Percentiles rank a stretch among this genome's conserved stretches.
Conservation (phyloP, 2,888 invertebrate genomes). For the Drosophila kuntzei region DNA sequence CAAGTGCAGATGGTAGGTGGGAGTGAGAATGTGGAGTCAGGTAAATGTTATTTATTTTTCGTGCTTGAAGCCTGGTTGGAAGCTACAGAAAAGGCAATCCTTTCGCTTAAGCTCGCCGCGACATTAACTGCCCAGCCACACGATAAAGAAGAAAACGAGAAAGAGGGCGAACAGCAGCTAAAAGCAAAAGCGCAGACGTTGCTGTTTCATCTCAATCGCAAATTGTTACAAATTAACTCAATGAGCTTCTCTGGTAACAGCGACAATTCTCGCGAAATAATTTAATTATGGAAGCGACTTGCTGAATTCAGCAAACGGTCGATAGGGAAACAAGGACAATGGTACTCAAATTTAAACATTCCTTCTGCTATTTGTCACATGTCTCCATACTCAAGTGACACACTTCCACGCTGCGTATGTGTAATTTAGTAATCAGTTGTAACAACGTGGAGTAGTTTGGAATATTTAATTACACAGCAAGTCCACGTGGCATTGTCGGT, state of each 20-base stretch:
- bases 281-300: conserved; percentile 65
- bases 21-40: conserved; percentile 1
- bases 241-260: conserved; percentile 62
- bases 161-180: background rate
- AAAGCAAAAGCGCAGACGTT: conserved; percentile 54
- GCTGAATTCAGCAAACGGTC: conserved; percentile 11
- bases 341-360: background rate
- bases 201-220: conserved; percentile 51
- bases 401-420: conserved; percentile 44
- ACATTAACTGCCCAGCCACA: conserved; percentile 26
- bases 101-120: conserved; percentile 16
- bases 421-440: conserved; percentile 51
- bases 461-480: conserved; percentile 53
- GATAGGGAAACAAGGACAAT: background rate
- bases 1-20: background rate
- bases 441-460: conserved; percentile 4
- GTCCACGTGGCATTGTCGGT: conserved; percentile 54
- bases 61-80: conserved; percentile 2
- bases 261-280: conserved; percentile 64
- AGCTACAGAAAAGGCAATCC: conserved; percentile 29
- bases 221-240: conserved; percentile 76
- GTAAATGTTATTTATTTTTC: conserved; percentile 50
- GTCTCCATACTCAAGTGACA: background rate
- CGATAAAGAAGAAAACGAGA: background rate
- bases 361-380: background rate